Evolutionary conservation across 1,140 invertebrate genomes (phyloP), one percentile per base, ranked within the genome.

Genomic region (Gonatopus flavifemur): DNA sequence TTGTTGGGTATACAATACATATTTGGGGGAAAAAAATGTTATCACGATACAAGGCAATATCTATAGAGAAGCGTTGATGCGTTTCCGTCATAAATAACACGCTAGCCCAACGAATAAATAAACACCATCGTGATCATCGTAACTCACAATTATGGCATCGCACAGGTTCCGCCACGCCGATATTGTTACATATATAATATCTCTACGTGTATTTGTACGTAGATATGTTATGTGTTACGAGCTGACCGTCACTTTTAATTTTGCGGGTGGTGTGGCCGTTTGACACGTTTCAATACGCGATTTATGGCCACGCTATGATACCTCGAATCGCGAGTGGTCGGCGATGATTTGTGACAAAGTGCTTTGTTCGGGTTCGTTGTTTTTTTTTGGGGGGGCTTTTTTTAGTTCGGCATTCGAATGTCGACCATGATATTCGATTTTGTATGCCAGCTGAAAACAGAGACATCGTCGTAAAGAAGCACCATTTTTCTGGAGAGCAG

Each of bases 181-280:
- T 65, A 62, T 43, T 57, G 40, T 49, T 43, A 37, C 47, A 51
- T 40, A 45, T 49, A 45, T 48, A 44, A 2, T 18, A 16, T 19
- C 12, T 42, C 36, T 40, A 28, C 18, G 40, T 13, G 31, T 15
- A 9, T 31, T 10, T 1, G 13, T 16, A 8, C 30, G 30, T 16
- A 37, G 39, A 33, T 36, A 50, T 55, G 48, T 49, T 51, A 50
- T 46, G 32, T 41, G 50, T 19, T 40, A 52, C 46, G 50, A 44
- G 42, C 36, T n/a, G 49, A 54, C 59, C 66, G 69, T 73, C 69
- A 72, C 55, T 72, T 73, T 73, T 73, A 71, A 72, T 73, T 70
- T 66, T 41, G 49, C 55, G 54, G 55, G 51, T 36, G 49, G 57
- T 53, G n/a, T n/a, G n/a, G n/a, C 59, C 55, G 59, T 67, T 62